Percentiles rank a stretch among this genome's conserved stretches.
Conservation (phyloP, 2,797 vertebrate genomes). For the Rallus crepitans region DNA sequence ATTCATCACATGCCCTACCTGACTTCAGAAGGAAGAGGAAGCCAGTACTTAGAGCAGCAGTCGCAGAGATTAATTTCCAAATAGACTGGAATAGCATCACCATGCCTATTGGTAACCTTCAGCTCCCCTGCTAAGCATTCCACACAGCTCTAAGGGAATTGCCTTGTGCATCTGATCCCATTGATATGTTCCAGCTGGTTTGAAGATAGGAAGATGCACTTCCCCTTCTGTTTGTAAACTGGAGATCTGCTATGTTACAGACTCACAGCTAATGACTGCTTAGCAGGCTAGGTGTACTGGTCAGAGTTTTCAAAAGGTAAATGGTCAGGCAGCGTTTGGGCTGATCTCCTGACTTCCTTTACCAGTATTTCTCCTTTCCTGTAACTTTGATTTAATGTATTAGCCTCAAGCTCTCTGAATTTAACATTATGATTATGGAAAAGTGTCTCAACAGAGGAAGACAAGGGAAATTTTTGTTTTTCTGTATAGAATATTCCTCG, state of each 20-base stretch:
- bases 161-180: not conserved
- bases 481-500: not conserved
- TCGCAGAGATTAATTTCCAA: not conserved
- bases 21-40: not conserved
- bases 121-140: not conserved
- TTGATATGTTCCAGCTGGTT: not conserved
- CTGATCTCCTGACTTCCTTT: not conserved
- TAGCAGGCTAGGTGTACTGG: not conserved
- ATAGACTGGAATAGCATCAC: not conserved
- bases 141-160: not conserved
- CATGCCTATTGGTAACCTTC: not conserved
- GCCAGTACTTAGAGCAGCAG: not conserved
- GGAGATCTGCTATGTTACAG: not conserved
- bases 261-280: not conserved
- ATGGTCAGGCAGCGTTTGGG: not conserved
- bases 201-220: not conserved
- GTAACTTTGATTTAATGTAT: not conserved
- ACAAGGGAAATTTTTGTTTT: not conserved
- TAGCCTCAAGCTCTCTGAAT: not conserved
- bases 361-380: not conserved
- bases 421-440: not conserved
- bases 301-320: not conserved
- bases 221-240: not conserved
- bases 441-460: not conserved
- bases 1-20: not conserved